These are phyloP conservation scores for Ectropis grisescens DNA, from an alignment of 1,140 invertebrate species.

Conservation along the genomic window DNA sequence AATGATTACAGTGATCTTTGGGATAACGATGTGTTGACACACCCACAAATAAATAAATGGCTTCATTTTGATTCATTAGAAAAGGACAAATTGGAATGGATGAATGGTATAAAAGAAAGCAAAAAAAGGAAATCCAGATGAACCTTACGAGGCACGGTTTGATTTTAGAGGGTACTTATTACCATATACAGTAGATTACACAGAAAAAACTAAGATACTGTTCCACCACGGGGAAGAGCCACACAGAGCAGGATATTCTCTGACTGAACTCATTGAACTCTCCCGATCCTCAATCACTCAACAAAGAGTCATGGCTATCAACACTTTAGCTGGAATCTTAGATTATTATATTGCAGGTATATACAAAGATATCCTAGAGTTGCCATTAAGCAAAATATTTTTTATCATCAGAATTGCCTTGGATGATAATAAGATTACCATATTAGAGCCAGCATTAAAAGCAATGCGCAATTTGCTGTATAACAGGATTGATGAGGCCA, in stretches of 20 bases:
- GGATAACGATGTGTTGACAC: slow-evolving; percentile 73
- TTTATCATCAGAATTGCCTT: slow-evolving; percentile 86
- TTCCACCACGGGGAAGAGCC: slow-evolving; percentile 95
- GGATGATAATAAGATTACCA: slow-evolving; percentile 83
- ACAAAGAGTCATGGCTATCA: slow-evolving; percentile 84
- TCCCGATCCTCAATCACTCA: slow-evolving; percentile 77
- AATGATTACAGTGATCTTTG: too few species aligned
- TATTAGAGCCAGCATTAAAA: slow-evolving; percentile 80
- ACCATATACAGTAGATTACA: slow-evolving; percentile 75
- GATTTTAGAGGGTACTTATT: slow-evolving; percentile 78
- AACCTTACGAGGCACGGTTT: slow-evolving; percentile 81
- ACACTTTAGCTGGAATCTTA: slow-evolving; percentile 84
- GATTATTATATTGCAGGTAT: slow-evolving; percentile 79
- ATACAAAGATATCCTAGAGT: slow-evolving; percentile 77
- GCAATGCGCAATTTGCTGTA: slow-evolving; percentile 81
- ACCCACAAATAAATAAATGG: slow-evolving; percentile 78
- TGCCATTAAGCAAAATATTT: slow-evolving; percentile 79
- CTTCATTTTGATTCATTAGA: slow-evolving; percentile 87
- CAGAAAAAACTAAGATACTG: slow-evolving; percentile 72
- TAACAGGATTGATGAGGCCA: slow-evolving; percentile 83
- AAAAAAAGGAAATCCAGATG: slow-evolving; percentile 48
- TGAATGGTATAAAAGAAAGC: slow-evolving; percentile 76
- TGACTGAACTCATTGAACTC: slow-evolving; percentile 88
- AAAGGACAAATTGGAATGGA: slow-evolving; percentile 88
- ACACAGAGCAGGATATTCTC: slow-evolving; percentile 88